Percentiles rank a stretch among this genome's conserved stretches.
These are phyloP conservation scores for Chaetops frenatus DNA, from an alignment of 2,113 vertebrate species.

Conservation along the genomic window DNA sequence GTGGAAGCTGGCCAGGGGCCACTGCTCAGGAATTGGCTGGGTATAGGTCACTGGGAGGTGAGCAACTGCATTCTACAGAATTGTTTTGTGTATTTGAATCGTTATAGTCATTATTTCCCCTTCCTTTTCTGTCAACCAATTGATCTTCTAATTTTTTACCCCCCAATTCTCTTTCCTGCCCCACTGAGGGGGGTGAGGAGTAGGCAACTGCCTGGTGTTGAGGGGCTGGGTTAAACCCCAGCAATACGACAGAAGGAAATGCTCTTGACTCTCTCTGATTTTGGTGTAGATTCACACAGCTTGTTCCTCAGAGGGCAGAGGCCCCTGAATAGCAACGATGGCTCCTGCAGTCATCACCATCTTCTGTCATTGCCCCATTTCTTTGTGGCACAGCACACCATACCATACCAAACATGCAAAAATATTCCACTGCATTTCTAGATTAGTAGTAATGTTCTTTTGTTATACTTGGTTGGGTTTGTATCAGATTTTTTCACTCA, in stretches of 20 bases:
- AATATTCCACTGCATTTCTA: background rate
- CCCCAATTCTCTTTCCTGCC: background rate
- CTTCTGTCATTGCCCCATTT: background rate
- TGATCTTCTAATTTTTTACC: background rate
- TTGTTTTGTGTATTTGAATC: background rate
- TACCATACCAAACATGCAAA: background rate
- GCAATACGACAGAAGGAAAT: background rate
- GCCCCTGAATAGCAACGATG: background rate
- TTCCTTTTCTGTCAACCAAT: background rate
- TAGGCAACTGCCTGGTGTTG: background rate
- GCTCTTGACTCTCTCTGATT: background rate
- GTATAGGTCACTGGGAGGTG: background rate
- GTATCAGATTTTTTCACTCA: background rate
- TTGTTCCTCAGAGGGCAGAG: background rate
- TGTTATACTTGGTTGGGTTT: background rate
- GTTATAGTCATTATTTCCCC: background rate
- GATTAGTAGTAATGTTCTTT: background rate
- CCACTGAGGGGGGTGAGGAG: background rate
- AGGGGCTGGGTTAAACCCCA: background rate
- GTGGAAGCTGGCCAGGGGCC: background rate
- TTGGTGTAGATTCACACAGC: background rate
- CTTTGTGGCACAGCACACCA: background rate
- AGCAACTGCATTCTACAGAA: background rate
- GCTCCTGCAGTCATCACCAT: background rate
- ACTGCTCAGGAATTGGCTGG: background rate